Conservation (phyloP, 2,888 invertebrate genomes). For the Cerceris ruficornis region DNA sequence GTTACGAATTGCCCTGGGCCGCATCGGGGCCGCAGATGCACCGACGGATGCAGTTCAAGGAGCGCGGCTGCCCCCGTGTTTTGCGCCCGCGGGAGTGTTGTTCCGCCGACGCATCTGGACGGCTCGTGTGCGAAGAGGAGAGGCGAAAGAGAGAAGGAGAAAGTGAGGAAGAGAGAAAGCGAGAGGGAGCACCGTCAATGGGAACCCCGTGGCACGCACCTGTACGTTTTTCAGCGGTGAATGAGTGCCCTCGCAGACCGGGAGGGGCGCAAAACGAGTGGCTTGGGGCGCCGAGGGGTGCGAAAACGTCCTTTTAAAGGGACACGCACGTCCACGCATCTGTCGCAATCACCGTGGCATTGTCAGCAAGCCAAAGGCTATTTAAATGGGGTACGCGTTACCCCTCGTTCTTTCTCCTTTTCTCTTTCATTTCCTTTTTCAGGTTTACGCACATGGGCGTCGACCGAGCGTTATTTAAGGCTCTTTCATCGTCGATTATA, state of each 20-base stretch:
- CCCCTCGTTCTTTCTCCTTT: slow-evolving; percentile 13
- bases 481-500: too few relatives aligned
- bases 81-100: slow-evolving; percentile 56
- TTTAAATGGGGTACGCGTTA: slow-evolving; percentile 56
- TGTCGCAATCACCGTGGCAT: slow-evolving; percentile 76
- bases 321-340: slow-evolving; percentile 72
- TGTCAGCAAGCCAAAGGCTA: slow-evolving; percentile 67
- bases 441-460: slow-evolving; percentile 29
- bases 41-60: slow-evolving; percentile 13
- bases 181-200: slow-evolving; percentile 54
- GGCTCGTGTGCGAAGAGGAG: slow-evolving; percentile 4
- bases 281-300: slow-evolving; percentile 56
- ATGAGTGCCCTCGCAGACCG: slow-evolving; percentile 49
- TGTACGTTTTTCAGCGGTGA: slow-evolving; percentile 66
- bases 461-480: background rate
- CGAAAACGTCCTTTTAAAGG: slow-evolving; percentile 69
- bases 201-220: slow-evolving; percentile 62
- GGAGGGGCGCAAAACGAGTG: slow-evolving; percentile 45
- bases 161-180: slow-evolving; percentile 12
- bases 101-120: slow-evolving; percentile 63
- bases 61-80: slow-evolving; percentile 45
- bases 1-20: slow-evolving; percentile 39
- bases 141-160: slow-evolving; percentile 18
- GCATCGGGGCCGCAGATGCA: slow-evolving; percentile 44
- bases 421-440: slow-evolving; percentile 32